Conservation (phyloP, 2,888 invertebrate species). For the Andrena bicolor region DNA sequence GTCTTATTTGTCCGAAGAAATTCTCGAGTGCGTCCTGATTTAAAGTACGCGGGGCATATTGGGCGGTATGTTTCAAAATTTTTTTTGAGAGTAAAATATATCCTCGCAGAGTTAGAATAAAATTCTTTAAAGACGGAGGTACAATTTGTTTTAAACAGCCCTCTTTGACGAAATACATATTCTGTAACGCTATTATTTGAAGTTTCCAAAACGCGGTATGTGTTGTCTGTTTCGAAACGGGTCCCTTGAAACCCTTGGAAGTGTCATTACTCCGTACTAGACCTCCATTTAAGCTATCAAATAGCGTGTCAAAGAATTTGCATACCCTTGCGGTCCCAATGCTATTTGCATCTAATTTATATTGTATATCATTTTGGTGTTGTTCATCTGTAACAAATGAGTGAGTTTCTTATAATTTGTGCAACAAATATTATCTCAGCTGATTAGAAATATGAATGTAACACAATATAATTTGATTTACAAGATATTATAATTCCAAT, state of each 20-base stretch:
- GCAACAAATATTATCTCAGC: too few relatives aligned
- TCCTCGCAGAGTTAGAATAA: neutral
- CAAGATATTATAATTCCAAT: too few relatives aligned
- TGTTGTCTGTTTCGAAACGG: neutral
- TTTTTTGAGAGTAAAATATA: neutral
- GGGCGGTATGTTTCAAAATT: too few relatives aligned
- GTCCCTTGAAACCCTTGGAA: neutral
- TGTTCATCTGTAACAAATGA: too few relatives aligned
- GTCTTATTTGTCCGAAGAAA: too few relatives aligned
- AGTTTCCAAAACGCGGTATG: neutral
- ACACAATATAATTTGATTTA: too few relatives aligned
- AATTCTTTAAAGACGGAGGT: neutral
- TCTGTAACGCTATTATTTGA: neutral
- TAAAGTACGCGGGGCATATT: too few relatives aligned
- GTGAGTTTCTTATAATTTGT: too few relatives aligned
- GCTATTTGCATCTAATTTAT: neutral
- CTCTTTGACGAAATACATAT: neutral
- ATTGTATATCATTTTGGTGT: too few relatives aligned
- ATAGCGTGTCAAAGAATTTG: neutral
- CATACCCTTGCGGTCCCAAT: neutral
- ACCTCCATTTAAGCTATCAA: conserved; percentile 1
- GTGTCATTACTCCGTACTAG: neutral
- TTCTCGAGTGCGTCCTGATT: too few relatives aligned
- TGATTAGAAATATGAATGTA: too few relatives aligned
- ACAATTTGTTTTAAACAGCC: neutral